These are phyloP conservation scores for Eufriesea mexicana DNA, from an alignment of 1,140 invertebrate species.

Conservation along the genomic window DNA sequence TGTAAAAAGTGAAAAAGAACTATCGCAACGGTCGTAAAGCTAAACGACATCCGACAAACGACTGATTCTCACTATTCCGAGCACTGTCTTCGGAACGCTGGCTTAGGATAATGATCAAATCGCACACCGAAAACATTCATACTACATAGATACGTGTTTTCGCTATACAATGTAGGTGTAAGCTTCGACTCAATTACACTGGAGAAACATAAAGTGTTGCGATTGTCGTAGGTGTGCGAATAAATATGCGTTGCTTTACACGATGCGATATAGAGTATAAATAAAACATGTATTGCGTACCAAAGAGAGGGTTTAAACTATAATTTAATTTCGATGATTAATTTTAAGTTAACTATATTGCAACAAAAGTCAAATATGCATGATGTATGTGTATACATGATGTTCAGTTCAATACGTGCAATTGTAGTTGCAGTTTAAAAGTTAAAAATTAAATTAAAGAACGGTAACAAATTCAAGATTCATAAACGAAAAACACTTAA, in stretches of 20 bases:
- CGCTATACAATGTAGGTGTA: conserved; percentile 43
- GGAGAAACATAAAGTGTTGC: conserved; percentile 28
- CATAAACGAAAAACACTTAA: neutral
- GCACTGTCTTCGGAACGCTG: neutral
- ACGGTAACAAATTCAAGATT: neutral
- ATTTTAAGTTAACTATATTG: no score
- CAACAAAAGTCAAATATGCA: no score
- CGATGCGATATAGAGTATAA: no score
- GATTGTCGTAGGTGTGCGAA: neutral
- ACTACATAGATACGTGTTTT: conserved; percentile 44
- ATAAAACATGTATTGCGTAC: no score
- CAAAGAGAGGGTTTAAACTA: no score
- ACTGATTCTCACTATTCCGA: conserved; percentile 29
- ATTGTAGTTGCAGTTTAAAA: no score
- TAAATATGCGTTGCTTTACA: neutral
- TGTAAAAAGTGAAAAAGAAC: conserved; percentile 17
- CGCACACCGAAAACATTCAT: conserved; percentile 56
- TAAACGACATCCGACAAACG: conserved; percentile 10
- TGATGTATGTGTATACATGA: no score
- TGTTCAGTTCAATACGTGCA: neutral
- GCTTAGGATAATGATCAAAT: conserved; percentile 46
- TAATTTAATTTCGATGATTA: no score
- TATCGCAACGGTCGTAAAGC: conserved; percentile 4
- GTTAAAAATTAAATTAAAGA: no score
- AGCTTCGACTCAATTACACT: conserved; percentile 21